A percentile compares a stretch with the other conserved stretches of the same genome.
phyloP scores from a whole-genome alignment of 2,888 invertebrate genomes.

The Clepsis dumicolana region DNA sequence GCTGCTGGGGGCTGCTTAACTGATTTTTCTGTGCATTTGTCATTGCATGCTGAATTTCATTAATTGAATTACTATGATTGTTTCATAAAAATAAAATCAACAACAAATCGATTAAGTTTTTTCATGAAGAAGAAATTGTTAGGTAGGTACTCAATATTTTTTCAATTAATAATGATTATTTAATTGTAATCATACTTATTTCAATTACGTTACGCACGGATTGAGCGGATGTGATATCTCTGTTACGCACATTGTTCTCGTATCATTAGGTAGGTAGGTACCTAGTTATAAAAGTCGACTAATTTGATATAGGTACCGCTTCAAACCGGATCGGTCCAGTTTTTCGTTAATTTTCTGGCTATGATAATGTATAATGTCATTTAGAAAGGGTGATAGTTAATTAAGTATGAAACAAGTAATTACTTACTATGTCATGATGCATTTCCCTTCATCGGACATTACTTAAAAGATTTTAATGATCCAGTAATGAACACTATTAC shows the following conservation, averaged over 20 bases:
- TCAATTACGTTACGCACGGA: conserved; percentile 1
- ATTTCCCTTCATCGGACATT: too few species aligned
- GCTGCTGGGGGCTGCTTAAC: too few species aligned
- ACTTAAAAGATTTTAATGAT: too few species aligned
- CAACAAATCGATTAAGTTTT: too few species aligned
- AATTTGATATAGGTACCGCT: conserved; percentile 8
- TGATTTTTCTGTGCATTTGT: too few species aligned
- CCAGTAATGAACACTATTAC: too few species aligned
- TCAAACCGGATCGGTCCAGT: background rate
- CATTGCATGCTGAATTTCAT: too few species aligned
- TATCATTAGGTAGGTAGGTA: conserved; percentile 7
- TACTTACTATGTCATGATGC: background rate
- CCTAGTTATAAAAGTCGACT: background rate
- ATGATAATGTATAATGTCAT: background rate
- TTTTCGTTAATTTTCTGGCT: background rate
- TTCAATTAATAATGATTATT: background rate
- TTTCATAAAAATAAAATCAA: too few species aligned
- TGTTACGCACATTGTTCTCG: conserved; percentile 6
- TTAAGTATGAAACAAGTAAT: background rate
- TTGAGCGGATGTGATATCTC: background rate
- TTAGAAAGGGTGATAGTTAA: background rate
- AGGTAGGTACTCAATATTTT: background rate
- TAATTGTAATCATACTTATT: background rate
- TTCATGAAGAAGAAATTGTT: too few species aligned
- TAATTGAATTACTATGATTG: too few species aligned